Evolutionary conservation across 2,888 invertebrate genomes (phyloP).

Genomic region (Anoplius nigerrimus): DNA sequence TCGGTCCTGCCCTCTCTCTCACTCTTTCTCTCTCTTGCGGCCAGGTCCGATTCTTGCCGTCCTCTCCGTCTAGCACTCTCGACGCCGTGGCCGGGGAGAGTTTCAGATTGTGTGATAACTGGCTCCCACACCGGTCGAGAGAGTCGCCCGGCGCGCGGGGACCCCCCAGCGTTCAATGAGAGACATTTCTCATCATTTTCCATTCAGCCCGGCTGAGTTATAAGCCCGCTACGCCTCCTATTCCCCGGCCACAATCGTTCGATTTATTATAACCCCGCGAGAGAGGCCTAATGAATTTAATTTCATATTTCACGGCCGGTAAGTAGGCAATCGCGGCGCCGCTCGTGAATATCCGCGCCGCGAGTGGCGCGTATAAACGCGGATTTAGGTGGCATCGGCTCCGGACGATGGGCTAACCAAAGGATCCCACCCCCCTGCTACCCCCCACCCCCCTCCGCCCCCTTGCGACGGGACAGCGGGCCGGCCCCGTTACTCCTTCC

Average conservation of each 20-base stretch:
- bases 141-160: slow-evolving; percentile 31
- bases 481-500: slow-evolving; percentile 13
- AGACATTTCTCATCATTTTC: slow-evolving; percentile 75
- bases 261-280: slow-evolving; percentile 71
- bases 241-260: slow-evolving; percentile 68
- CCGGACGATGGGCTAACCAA: neutral
- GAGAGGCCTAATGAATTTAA: slow-evolving; percentile 71
- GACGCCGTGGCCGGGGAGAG: slow-evolving; percentile 41
- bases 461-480: neutral
- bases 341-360: slow-evolving; percentile 50
- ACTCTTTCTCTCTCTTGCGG: slow-evolving; percentile 17
- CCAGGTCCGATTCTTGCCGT: neutral
- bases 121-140: slow-evolving; percentile 43
- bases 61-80: slow-evolving; percentile 1
- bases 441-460: no score
- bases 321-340: slow-evolving; percentile 60
- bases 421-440: no score
- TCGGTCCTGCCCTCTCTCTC: slow-evolving; percentile 28
- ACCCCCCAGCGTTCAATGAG: slow-evolving; percentile 74
- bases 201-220: slow-evolving; percentile 72
- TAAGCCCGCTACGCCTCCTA: slow-evolving; percentile 63
- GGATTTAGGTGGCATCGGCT: slow-evolving; percentile 50
- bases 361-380: slow-evolving; percentile 35
- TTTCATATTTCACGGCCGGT: slow-evolving; percentile 73
- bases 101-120: slow-evolving; percentile 68